Conservation (phyloP, 2,797 vertebrate species). For the Apogon hyalosoma region DNA sequence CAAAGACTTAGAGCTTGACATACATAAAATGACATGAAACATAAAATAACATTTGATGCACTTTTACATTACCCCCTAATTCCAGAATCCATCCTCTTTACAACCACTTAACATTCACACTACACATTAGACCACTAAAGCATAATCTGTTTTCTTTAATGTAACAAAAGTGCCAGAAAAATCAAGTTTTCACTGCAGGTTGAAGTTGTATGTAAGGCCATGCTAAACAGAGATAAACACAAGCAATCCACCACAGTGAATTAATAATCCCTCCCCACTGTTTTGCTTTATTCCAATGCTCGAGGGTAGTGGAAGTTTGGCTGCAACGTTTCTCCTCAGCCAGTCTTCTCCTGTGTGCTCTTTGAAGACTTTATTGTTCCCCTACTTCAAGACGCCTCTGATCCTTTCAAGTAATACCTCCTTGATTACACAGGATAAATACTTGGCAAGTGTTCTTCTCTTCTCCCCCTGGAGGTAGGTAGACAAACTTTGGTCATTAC, state of each 20-base stretch:
- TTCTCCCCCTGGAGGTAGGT: conserved; percentile 35
- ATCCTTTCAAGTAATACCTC: conserved; percentile 59
- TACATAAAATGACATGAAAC: no score
- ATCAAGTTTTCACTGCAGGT: conserved; percentile 28
- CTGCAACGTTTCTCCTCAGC: conserved; percentile 34
- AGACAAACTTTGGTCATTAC: conserved; percentile 70
- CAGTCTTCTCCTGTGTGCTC: conserved; percentile 12
- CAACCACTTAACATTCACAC: not conserved
- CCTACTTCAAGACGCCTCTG: conserved; percentile 42
- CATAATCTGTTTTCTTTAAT: conserved; percentile 1
- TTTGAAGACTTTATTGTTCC: conserved; percentile 59
- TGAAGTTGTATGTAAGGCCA: conserved; percentile 12
- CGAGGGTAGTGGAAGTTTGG: conserved; percentile 35
- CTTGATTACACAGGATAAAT: conserved; percentile 66
- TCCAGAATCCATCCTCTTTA: not conserved
- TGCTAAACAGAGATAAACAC: conserved; percentile 50
- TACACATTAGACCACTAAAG: no score
- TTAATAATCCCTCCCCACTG: conserved; percentile 49
- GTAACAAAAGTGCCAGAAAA: conserved; percentile 12
- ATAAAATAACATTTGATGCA: not conserved
- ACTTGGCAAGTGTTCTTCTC: conserved; percentile 55
- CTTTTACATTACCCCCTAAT: not conserved
- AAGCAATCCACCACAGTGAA: conserved; percentile 38
- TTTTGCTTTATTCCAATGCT: conserved; percentile 45
- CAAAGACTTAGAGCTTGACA: no score